These are phyloP conservation scores for Tholera decimalis DNA, from an alignment of 2,888 invertebrate species.

Conservation along the genomic window DNA sequence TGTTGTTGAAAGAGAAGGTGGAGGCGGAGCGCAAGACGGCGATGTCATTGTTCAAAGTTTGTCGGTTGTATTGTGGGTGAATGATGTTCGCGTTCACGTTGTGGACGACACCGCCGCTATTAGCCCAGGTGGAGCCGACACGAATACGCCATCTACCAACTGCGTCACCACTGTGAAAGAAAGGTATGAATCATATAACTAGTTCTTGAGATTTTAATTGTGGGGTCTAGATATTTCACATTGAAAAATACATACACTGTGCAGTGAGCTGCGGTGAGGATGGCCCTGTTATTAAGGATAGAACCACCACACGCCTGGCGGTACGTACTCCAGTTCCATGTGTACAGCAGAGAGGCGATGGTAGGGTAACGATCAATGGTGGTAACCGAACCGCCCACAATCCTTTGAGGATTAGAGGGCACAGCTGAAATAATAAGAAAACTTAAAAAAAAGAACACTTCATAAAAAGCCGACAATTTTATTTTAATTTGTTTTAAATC, in stretches of 20 bases:
- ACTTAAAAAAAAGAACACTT: background rate
- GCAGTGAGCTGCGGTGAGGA: conserved; percentile 67
- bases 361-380: conserved; percentile 62
- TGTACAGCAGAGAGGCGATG: conserved; percentile 58
- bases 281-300: conserved; percentile 65
- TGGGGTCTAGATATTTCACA: too few relatives aligned
- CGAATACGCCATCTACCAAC: conserved; percentile 64
- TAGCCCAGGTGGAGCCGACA: conserved; percentile 68
- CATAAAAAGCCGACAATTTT: background rate
- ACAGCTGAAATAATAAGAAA: conserved; percentile 42
- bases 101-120: conserved; percentile 69
- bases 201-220: too few relatives aligned
- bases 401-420: conserved; percentile 60
- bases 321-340: conserved; percentile 37
- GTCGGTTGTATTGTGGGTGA: conserved; percentile 63
- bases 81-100: conserved; percentile 46
- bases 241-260: conserved; percentile 24
- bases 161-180: conserved; percentile 59
- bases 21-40: conserved; percentile 64
- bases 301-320: conserved; percentile 66
- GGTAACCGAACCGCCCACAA: conserved; percentile 70
- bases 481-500: background rate
- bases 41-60: conserved; percentile 66
- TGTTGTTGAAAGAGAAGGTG: conserved; percentile 56
- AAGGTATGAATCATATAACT: background rate